These are phyloP conservation scores for Argyresthia goedartella DNA, from an alignment of 2,888 invertebrate species.

Conservation along the genomic window DNA sequence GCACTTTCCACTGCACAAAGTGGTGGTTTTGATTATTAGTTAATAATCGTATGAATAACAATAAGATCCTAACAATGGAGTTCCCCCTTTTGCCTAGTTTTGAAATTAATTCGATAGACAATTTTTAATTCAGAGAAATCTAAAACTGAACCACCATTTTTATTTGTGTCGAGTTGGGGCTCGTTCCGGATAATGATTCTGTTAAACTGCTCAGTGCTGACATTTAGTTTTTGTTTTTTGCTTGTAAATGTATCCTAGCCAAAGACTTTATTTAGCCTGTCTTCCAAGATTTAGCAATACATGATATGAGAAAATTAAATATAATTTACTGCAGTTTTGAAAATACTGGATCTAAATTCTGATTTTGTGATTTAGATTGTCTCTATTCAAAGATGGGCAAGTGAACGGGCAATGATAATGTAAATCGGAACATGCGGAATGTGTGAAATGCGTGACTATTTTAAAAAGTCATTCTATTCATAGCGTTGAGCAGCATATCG, in stretches of 20 bases:
- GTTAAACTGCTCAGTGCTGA: not conserved
- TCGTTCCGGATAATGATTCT: not conserved
- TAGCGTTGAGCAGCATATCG: not conserved
- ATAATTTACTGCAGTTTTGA: no score
- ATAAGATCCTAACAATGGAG: slow-evolving; percentile 27
- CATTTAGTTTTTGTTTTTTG: no score
- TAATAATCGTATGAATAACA: slow-evolving; percentile 21
- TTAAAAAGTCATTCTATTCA: not conserved
- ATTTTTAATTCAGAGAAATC: slow-evolving; percentile 40
- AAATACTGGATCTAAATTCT: no score
- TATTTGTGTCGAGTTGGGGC: slow-evolving; percentile 46
- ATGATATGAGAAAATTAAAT: no score
- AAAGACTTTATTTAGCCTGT: no score
- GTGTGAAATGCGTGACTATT: not conserved
- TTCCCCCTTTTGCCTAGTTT: slow-evolving; percentile 21
- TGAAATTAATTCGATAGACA: slow-evolving; percentile 34
- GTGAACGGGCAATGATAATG: no score
- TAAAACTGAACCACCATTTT: slow-evolving; percentile 64
- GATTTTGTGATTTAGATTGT: no score
- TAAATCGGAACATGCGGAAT: not conserved
- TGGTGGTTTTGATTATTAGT: slow-evolving; percentile 36
- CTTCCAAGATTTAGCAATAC: no score
- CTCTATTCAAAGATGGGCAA: no score
- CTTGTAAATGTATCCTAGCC: no score
- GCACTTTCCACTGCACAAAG: slow-evolving; percentile 45